Evolutionary conservation across 2,113 vertebrate species (phyloP).

Genomic region (Hoplias malabaricus): DNA sequence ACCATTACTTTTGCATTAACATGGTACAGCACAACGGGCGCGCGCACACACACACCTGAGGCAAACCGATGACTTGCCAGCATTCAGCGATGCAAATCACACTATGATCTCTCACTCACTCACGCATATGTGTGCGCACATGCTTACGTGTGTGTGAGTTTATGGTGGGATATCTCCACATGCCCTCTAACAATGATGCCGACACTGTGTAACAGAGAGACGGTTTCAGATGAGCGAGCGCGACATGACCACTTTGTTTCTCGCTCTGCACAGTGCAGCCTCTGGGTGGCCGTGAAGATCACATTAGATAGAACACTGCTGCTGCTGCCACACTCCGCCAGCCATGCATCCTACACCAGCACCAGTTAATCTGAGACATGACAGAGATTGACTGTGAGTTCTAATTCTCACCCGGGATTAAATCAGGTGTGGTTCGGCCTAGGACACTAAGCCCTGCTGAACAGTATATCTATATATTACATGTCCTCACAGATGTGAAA

Average conservation of each 20-base stretch:
- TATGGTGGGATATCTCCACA: constrained; percentile 27
- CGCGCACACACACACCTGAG: constrained; percentile 49
- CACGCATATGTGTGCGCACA: neutral
- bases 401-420: constrained; percentile 31
- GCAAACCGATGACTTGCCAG: constrained; percentile 52
- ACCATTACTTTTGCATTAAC: too few species aligned
- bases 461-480: neutral
- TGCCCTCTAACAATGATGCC: constrained; percentile 64
- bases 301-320: constrained; percentile 21
- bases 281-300: constrained; percentile 43
- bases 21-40: too few species aligned
- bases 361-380: constrained; percentile 22
- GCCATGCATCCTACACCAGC: constrained; percentile 29
- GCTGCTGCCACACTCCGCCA: constrained; percentile 24
- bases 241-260: constrained; percentile 39
- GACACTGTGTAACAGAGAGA: constrained; percentile 37
- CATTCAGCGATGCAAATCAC: constrained; percentile 68
- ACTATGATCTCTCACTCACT: constrained; percentile 58
- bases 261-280: constrained; percentile 26
- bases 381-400: constrained; percentile 24
- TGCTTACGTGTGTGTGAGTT: neutral
- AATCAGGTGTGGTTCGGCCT: neutral
- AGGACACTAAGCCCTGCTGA: neutral
- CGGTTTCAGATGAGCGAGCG: constrained; percentile 35
- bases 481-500: too few species aligned